phyloP scores from a whole-genome alignment of 2,113 vertebrate genomes.

The Paedocypris sp. region DNA sequence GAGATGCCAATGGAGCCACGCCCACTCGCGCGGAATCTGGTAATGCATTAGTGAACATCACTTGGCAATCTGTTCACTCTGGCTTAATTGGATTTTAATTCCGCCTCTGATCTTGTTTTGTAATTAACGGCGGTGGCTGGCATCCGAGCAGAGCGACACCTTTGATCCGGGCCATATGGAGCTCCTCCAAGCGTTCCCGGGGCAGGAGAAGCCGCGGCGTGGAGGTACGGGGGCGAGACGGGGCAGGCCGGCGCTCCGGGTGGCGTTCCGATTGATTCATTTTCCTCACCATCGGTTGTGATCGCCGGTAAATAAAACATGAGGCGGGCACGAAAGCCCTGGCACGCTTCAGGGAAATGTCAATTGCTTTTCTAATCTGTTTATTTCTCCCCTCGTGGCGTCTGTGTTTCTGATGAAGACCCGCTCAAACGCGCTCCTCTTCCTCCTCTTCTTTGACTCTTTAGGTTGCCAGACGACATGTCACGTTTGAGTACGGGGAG shows the following conservation, averaged over 20 bases:
- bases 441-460: too few relatives aligned
- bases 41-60: slow-evolving; percentile 99
- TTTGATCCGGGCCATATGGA: slow-evolving; percentile 73
- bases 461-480: too few relatives aligned
- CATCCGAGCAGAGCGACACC: slow-evolving; percentile 72
- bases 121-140: slow-evolving; percentile 72
- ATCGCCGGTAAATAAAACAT: slow-evolving; percentile 68
- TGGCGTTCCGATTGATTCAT: slow-evolving; percentile 64
- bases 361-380: slow-evolving; percentile 64
- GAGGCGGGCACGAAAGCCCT: slow-evolving; percentile 54
- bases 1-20: too few relatives aligned
- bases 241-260: slow-evolving; percentile 38
- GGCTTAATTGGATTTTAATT: slow-evolving; percentile 99
- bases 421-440: slow-evolving; percentile 57
- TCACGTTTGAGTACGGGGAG: too few relatives aligned
- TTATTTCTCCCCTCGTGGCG: slow-evolving; percentile 58
- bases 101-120: slow-evolving; percentile 99
- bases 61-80: slow-evolving; percentile 98
- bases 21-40: slow-evolving; percentile 72
- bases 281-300: slow-evolving; percentile 61
- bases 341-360: slow-evolving; percentile 56
- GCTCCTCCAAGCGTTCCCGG: slow-evolving; percentile 64
- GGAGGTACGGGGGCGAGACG: slow-evolving; percentile 50
- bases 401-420: slow-evolving; percentile 56
- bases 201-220: slow-evolving; percentile 61